phyloP scores from a whole-genome alignment of 2,797 vertebrate genomes.

The Notolepis coatsorum region DNA sequence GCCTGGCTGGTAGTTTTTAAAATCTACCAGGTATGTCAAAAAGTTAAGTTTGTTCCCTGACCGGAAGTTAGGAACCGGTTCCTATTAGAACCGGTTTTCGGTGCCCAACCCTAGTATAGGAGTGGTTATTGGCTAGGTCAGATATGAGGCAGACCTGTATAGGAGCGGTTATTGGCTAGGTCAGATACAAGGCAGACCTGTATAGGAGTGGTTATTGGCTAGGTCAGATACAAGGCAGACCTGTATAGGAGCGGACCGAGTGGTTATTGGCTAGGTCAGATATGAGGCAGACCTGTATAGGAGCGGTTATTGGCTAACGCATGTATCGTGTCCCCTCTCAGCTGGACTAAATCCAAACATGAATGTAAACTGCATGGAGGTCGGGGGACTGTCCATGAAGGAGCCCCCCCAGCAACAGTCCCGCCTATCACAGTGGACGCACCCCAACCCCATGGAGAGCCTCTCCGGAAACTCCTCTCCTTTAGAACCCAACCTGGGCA shows the following conservation, averaged over 20 bases:
- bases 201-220: too few relatives aligned
- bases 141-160: neutral
- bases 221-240: too few relatives aligned
- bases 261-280: neutral
- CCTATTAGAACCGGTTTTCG: too few relatives aligned
- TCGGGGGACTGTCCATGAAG: constrained; percentile 92
- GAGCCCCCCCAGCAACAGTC: constrained; percentile 96
- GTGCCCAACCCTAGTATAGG: too few relatives aligned
- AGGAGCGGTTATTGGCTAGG: neutral
- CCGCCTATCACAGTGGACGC: constrained; percentile 98
- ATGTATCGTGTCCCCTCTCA: constrained; percentile 48
- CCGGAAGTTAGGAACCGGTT: too few relatives aligned
- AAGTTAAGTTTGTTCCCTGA: too few relatives aligned
- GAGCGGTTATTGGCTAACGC: neutral
- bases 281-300: neutral
- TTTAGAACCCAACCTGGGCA: constrained; percentile 92
- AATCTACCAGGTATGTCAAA: too few relatives aligned
- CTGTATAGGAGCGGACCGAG: too few relatives aligned
- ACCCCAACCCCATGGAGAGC: constrained; percentile 94
- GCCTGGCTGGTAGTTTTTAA: too few relatives aligned
- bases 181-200: too few relatives aligned
- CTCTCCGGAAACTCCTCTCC: constrained; percentile 91
- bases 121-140: neutral
- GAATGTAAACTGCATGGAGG: constrained; percentile 97
- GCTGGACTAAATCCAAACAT: constrained; percentile 94